Conservation (phyloP, 2,113 vertebrate species). For the Pomatostomus ruficeps region DNA sequence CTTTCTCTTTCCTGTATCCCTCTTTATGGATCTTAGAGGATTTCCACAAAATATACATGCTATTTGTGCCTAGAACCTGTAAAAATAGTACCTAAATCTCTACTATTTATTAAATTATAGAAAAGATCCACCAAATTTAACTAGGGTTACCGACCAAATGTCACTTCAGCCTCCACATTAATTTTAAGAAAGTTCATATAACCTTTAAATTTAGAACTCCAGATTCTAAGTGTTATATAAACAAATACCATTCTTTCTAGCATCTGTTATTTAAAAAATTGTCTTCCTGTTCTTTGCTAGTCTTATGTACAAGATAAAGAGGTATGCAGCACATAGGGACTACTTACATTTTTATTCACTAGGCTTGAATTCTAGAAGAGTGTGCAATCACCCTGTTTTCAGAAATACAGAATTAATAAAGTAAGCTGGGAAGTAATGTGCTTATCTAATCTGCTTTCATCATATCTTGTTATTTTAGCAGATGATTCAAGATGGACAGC, state of each 20-base stretch:
- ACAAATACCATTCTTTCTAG: neutral
- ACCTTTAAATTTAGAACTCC: neutral
- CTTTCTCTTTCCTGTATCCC: neutral
- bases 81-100: neutral
- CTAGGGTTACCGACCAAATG: neutral
- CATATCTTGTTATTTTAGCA: neutral
- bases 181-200: neutral
- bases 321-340: neutral
- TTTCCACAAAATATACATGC: neutral
- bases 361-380: neutral
- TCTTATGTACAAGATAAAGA: neutral
- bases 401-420: neutral
- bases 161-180: neutral
- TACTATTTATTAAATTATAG: neutral
- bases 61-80: neutral
- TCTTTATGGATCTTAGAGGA: neutral
- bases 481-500: neutral
- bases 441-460: neutral
- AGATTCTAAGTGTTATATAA: neutral
- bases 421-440: neutral
- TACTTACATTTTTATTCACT: neutral
- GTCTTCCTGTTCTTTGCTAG: neutral
- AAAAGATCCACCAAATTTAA: neutral
- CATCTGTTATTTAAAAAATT: neutral
- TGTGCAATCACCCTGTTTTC: fast-evolving